These are phyloP conservation scores for Cyrtonyx montezumae DNA, from an alignment of 2,113 vertebrate species.

Conservation along the genomic window DNA sequence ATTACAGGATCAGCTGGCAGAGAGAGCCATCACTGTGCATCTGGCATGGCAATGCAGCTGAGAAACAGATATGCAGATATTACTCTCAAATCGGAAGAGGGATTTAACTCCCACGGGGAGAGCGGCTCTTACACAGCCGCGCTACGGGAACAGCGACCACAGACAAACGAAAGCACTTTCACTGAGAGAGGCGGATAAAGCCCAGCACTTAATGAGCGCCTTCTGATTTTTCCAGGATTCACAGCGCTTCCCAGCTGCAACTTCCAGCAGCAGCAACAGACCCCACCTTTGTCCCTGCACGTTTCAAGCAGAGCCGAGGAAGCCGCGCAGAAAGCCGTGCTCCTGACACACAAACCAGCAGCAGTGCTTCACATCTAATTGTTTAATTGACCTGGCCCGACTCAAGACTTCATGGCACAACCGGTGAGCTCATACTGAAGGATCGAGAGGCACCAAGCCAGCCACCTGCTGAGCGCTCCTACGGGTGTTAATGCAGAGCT, in stretches of 20 bases:
- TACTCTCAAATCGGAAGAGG: neutral
- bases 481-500: neutral
- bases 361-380: neutral
- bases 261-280: neutral
- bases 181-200: neutral
- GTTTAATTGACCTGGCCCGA: neutral
- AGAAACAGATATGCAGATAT: neutral
- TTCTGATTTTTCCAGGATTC: neutral
- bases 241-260: neutral
- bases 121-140: neutral
- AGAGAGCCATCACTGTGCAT: conserved; percentile 10
- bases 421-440: neutral
- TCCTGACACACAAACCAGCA: conserved; percentile 34
- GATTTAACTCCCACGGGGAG: neutral
- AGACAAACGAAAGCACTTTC: neutral
- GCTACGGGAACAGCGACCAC: neutral
- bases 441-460: neutral
- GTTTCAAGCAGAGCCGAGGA: conserved; percentile 18
- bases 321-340: neutral
- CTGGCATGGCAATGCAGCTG: neutral
- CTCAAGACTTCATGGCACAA: neutral
- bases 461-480: neutral
- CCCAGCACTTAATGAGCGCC: neutral
- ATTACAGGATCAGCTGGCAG: conserved; percentile 52
- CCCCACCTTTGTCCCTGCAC: conserved; percentile 24